Evolutionary conservation across 1,140 invertebrate genomes (phyloP), one percentile per base, ranked within the genome.

Genomic region (Conopomorpha cramerella): DNA sequence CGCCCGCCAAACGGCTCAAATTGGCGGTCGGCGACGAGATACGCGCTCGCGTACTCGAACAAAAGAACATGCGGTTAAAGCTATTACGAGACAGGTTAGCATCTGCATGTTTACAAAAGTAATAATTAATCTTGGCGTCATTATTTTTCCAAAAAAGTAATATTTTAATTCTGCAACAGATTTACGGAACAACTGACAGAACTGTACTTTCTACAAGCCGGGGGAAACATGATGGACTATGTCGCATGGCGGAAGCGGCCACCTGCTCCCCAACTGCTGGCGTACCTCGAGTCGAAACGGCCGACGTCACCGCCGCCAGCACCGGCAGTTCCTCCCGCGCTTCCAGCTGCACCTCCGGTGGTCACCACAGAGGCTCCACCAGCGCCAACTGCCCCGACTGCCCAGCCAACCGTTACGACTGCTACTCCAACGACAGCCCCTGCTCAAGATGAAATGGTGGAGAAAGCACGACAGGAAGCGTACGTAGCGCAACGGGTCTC

Each of bases 401-500:
- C 19, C 4, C 19, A 10, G 4, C n/a, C n/a, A n/a, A n/a, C n/a
- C n/a, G n/a, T n/a, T n/a, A n/a, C n/a, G n/a, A n/a, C n/a, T n/a
- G n/a, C n/a, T n/a, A n/a, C n/a, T n/a, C n/a, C n/a, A n/a, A n/a
- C n/a, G 6, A 11, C 40, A 13, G 7, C 26, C 10, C 19, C 38
- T n/a, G 25, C 47, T 13, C 46, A 49, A 15, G 55, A 60, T 41
- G 61, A 68, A 46, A 55, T 63, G 60, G 56, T 67, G 32, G 60
- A 68, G 42, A 63, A 63, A 47, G 68, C 65, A 0, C 95, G 93
- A 76, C 92, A 95, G 80, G 95, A 98, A 80, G 95, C 94, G 8
- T 89, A 92, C 73, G 92, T 98, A 18, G 89, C 97, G 81, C 90
- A 95, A 62, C 85, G 94, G 58, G 90, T 98, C 51, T 82, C 86